Base-by-base conservation (phyloP, 2,113 vertebrate species). In the Perccottus glenii region DNA sequence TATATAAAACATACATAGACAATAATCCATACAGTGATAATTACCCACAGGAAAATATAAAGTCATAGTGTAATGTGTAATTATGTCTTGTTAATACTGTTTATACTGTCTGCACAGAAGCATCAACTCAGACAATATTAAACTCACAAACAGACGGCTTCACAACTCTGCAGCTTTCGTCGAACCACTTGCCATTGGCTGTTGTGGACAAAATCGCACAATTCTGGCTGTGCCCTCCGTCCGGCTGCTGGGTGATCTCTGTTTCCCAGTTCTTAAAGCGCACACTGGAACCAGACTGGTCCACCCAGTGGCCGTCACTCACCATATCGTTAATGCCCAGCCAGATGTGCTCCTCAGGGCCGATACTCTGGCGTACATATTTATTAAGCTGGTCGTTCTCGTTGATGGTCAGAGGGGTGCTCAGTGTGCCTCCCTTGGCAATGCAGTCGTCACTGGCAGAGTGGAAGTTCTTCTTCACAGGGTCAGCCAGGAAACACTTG, bases 221-320 rank as follows among this genome's bases (percentile, higher is more conserved):
- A 90, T 98, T 98, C 75, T 97, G 94, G 9, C 75, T 61, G 67
- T 90, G 94, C 6, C 94, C 94, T 0, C 97, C 96, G 0, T 98
- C 95, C 0, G 98, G 98, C 91, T 99, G 97, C 70, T 87, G 77
- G 19, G 96, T 98, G 90, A 97, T 95, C 67, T 95, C 95, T 0
- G 93, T 95, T 92, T 98, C 97, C 97, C 97, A 98, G 92, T 98
- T 96, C 89, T 95, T 94, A 88, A 93, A 99, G 81, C 93, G 87
- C 58, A 94, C 36, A 4, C 11, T 73, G 63, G 81, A 78, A 0
- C 95, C 94, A 0, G 92, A 91, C 67, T 95, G 93, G 88, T 99
- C 97, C 15, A 93, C 84, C 96, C 96, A 98, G 64, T 80, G 70
- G 44, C 95, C 95, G 42, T 99, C 97, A 0, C 76, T 47, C 0